Base-by-base conservation (phyloP, 2,113 vertebrate species). In the Gambusia holbrooki region DNA sequence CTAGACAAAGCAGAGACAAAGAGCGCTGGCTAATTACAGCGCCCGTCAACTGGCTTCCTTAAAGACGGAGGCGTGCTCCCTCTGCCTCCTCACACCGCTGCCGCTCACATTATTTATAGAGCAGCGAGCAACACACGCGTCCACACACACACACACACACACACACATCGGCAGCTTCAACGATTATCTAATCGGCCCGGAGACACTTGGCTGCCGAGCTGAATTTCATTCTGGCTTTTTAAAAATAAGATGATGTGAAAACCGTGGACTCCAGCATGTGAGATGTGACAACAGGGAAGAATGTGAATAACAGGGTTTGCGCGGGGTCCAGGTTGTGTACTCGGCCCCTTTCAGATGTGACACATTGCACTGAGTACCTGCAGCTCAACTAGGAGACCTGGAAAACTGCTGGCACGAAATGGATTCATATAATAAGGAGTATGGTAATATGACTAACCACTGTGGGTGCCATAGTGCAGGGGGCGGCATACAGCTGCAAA, bases 21-120 rank as follows among this genome's bases (percentile, higher is more conserved):
- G 82, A 71, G 73, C 80, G 27, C 68, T 32, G 48, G 80, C 80
- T 94, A 89, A 93, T 93, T 90, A 89, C 80, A 67, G 80, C 81
- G 13, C 74, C 88, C 86, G 87, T 89, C 81, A 86, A 68, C 70
- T 80, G 81, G 71, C 80, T 69, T 88, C 80, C 80, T 89, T 92
- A 87, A 85, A 72, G 77, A 87, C 79, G 85, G 72, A 71, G 68
- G 80, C 69, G 58, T 69, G 76, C 87, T 87, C 79, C 69, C 82
- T 69, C 81, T 83, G 83, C 75, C 42, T 68, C 45, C 62, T 82
- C 79, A 72, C 84, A 86, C 82, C 80, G 65, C 70, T 60, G 48
- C 74, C 5, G 11, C 35, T 10, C 69, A 15, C 62, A 48, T 76
- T 76, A 82, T 87, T 87, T 67, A 85, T 73, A 79, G 64, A 68